These are phyloP conservation scores for Acanthoscelides obtectus DNA, from an alignment of 2,888 invertebrate species.

Conservation along the genomic window DNA sequence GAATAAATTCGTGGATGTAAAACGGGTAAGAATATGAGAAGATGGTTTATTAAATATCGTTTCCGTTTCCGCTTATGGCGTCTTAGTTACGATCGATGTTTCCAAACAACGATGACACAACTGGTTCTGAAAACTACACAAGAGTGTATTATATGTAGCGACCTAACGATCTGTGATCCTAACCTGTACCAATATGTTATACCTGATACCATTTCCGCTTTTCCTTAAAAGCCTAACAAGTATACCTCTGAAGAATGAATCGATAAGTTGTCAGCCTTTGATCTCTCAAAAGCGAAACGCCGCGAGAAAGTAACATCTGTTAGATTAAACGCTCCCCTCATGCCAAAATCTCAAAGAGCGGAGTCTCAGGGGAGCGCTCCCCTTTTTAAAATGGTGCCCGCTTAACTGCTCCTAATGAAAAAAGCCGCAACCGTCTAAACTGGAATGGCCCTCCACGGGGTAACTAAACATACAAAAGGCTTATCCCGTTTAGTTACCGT, in stretches of 20 bases:
- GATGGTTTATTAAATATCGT: no score
- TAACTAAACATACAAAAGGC: conserved; percentile 32
- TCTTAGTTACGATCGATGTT: no score
- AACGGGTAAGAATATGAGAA: no score
- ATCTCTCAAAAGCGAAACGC: neutral
- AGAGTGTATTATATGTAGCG: no score
- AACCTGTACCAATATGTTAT: no score
- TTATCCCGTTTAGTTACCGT: conserved; percentile 33
- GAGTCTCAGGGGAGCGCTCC: neutral
- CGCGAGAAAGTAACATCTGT: neutral
- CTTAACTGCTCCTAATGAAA: conserved; percentile 31
- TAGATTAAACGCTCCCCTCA: neutral
- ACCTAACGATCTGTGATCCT: no score
- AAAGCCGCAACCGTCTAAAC: conserved; percentile 30
- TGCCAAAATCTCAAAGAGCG: neutral
- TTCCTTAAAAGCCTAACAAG: neutral
- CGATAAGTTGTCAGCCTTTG: neutral
- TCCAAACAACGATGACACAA: no score
- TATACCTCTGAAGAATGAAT: neutral
- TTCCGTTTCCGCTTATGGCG: no score
- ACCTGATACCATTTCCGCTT: no score
- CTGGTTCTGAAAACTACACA: no score
- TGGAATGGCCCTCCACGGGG: conserved; percentile 25
- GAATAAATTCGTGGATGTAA: no score
- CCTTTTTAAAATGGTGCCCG: neutral